These are phyloP conservation scores for Carettochelys insculpta DNA, from an alignment of 2,113 vertebrate genomes.

Conservation along the genomic window DNA sequence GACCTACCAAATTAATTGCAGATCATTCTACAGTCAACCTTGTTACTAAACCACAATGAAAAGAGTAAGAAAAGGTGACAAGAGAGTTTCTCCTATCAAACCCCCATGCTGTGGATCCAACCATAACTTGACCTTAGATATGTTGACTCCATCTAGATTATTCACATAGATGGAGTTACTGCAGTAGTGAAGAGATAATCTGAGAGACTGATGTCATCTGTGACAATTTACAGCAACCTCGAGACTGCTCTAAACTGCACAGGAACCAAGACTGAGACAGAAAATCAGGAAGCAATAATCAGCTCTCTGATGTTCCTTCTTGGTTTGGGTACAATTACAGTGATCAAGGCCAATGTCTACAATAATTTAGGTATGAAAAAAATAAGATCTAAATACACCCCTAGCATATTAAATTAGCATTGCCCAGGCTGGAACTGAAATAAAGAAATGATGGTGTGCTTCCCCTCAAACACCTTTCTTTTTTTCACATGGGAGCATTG, in stretches of 20 bases:
- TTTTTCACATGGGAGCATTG: not conserved
- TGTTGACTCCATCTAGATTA: too few relatives aligned
- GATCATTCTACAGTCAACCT: too few relatives aligned
- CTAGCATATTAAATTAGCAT: not conserved
- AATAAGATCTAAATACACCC: too few relatives aligned
- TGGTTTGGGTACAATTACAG: rapidly evolving
- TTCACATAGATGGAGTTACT: too few relatives aligned
- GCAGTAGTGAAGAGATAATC: too few relatives aligned
- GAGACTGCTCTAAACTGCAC: not conserved
- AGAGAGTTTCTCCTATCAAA: too few relatives aligned
- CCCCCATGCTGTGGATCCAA: too few relatives aligned
- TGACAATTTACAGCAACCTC: not conserved
- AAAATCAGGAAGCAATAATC: not conserved
- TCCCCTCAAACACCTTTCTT: not conserved
- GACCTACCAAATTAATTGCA: too few relatives aligned
- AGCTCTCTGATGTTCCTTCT: not conserved
- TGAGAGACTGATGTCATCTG: not conserved
- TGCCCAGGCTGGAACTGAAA: not conserved
- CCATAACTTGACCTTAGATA: too few relatives aligned
- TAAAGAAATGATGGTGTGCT: not conserved
- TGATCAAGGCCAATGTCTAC: not conserved
- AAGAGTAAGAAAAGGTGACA: too few relatives aligned
- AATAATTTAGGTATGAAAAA: not conserved
- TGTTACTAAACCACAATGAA: too few relatives aligned
- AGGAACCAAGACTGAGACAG: not conserved